These are phyloP conservation scores for Nycticorax nycticorax DNA, from an alignment of 2,113 vertebrate genomes.

Conservation along the genomic window DNA sequence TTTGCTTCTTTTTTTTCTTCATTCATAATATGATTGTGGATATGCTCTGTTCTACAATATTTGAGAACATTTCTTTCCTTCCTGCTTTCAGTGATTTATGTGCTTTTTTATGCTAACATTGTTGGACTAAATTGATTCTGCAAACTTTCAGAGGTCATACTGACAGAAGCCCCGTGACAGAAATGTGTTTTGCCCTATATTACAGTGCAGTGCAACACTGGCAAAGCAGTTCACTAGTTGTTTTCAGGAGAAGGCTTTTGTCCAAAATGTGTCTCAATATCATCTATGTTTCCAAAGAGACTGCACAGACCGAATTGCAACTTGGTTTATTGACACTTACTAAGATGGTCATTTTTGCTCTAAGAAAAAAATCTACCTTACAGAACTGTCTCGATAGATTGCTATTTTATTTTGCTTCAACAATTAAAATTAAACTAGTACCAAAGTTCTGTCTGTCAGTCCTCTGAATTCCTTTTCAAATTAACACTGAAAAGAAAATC, in stretches of 20 bases:
- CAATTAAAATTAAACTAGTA: slow-evolving; percentile 10
- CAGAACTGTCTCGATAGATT: not conserved
- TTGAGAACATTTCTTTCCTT: not conserved
- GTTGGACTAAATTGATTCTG: not conserved
- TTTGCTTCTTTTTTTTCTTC: not conserved
- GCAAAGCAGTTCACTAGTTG: not conserved
- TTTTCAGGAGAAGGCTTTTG: not conserved
- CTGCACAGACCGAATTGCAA: not conserved
- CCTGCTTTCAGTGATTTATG: not conserved
- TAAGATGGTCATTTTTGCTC: not conserved
- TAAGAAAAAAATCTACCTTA: not conserved
- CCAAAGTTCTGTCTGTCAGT: not conserved
- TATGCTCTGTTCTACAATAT: not conserved
- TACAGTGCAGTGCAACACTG: not conserved
- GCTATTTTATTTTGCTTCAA: slow-evolving; percentile 22
- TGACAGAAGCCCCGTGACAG: not conserved
- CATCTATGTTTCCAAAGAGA: not conserved
- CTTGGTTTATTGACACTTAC: not conserved
- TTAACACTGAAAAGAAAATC: slow-evolving; percentile 45
- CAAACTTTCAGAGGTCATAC: not conserved
- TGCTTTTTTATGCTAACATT: not conserved
- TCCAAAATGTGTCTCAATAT: not conserved
- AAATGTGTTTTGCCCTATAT: not conserved
- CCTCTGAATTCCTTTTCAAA: slow-evolving; percentile 44
- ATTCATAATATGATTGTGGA: not conserved